These are phyloP conservation scores for Leptopilina clavipes DNA, from an alignment of 1,140 invertebrate species.

Conservation along the genomic window DNA sequence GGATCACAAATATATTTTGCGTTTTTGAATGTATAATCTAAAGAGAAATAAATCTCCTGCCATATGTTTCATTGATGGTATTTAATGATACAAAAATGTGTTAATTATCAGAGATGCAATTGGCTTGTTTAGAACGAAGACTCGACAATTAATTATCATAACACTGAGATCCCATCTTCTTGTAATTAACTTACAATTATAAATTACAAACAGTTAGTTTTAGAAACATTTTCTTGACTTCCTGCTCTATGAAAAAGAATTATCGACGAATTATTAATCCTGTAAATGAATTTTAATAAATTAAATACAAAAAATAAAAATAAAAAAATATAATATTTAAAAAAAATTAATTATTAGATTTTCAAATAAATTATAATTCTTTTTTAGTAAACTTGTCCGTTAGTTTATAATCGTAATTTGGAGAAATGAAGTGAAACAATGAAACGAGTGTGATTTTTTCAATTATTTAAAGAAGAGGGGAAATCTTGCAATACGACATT, in stretches of 20 bases:
- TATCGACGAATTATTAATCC: neutral
- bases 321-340: too few relatives aligned
- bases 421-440: too few relatives aligned
- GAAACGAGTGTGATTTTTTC: too few relatives aligned
- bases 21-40: too few relatives aligned
- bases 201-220: neutral
- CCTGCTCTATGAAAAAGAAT: neutral
- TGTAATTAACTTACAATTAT: conserved; percentile 9
- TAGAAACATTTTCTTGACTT: neutral
- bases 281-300: neutral
- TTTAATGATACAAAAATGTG: neutral
- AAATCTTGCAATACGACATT: neutral
- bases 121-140: conserved; percentile 3
- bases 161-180: neutral
- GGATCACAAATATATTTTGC: too few relatives aligned
- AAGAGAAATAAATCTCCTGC: too few relatives aligned
- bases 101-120: neutral
- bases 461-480: neutral
- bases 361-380: neutral
- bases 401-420: too few relatives aligned
- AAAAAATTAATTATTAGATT: too few relatives aligned
- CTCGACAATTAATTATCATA: conserved; percentile 11
- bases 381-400: neutral
- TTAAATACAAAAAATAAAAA: neutral
- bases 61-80: too few relatives aligned